Evolutionary conservation across 1,140 invertebrate species (phyloP), one percentile per base, ranked within the genome.

Genomic region (Apis dorsata): DNA sequence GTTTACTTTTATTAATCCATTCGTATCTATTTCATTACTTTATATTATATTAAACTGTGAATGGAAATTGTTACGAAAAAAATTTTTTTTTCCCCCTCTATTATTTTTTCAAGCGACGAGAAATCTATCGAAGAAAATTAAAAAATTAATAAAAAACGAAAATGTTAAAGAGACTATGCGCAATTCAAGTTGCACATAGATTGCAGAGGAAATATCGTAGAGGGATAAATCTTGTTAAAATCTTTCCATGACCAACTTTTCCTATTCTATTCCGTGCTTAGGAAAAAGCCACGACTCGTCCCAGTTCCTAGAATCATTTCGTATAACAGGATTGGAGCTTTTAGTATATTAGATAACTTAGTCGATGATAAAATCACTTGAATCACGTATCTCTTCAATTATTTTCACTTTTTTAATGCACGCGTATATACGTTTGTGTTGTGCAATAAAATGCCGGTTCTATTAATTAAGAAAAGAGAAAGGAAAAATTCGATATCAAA

Each of bases 301-400:
- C 76, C 53, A 78, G 21, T 78, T 78, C 11, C n/a, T 57, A 24
- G 53, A 59, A 49, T 59, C 62, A 11, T 53, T 19, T 15, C 12
- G 12, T 59, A n/a, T 59, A 57, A 78, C 53, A 59, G 28, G n/a
- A 17, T 59, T 49, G 65, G 15, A 59, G 63, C 53, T 69, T 78
- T 68, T 44, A 78, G 66, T 59, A 44, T 78, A 78, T 78, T 59
- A 65, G 53, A 79, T 28, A 24, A 1, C n/a, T 53, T 34, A 57
- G 28, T 21, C 51, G 34, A 13, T 28, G 55, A 55, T 69, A 49
- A 78, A 70, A 44, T 60, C 17, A n/a, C 24, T 60, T 4, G 44
- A 49, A 57, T 44, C 24, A 12, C 5, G 13, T 19, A 24, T 28
- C 28, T 1, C 8, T 76, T 19, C 53, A 76, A 76, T 76, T 78